Conservation (phyloP, 2,888 invertebrate species). For the Cephus spinipes region DNA sequence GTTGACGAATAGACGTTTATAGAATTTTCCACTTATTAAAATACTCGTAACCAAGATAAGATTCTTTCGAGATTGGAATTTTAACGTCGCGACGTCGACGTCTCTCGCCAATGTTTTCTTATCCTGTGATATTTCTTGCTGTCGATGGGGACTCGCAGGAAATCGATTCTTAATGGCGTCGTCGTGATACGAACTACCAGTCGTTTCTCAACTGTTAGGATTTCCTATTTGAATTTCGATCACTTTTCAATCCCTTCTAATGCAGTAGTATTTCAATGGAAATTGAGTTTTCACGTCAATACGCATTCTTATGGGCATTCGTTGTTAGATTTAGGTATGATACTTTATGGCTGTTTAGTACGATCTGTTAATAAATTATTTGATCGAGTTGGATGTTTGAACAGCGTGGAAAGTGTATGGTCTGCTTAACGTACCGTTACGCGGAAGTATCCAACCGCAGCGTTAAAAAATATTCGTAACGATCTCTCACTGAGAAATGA, state of each 20-base stretch:
- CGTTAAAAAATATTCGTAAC: background rate
- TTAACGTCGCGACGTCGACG: background rate
- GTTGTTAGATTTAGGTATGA: background rate
- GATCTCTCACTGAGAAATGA: background rate
- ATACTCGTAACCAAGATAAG: background rate
- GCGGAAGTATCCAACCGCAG: background rate
- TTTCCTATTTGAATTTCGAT: background rate
- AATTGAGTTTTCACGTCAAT: background rate
- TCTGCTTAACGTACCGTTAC: background rate
- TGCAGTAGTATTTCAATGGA: background rate
- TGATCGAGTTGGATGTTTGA: background rate
- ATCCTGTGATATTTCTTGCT: background rate
- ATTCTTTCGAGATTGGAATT: background rate
- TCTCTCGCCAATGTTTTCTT: background rate
- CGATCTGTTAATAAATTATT: background rate
- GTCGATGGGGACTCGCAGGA: background rate
- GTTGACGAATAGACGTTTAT: background rate
- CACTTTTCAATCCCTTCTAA: background rate
- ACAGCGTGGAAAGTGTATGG: background rate
- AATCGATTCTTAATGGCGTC: background rate
- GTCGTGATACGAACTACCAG: background rate
- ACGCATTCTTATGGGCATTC: background rate
- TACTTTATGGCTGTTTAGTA: background rate
- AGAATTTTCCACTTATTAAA: background rate
- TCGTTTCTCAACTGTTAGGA: background rate